Evolutionary conservation across 2,113 vertebrate genomes (phyloP).

Genomic region (Apeltes quadracus): DNA sequence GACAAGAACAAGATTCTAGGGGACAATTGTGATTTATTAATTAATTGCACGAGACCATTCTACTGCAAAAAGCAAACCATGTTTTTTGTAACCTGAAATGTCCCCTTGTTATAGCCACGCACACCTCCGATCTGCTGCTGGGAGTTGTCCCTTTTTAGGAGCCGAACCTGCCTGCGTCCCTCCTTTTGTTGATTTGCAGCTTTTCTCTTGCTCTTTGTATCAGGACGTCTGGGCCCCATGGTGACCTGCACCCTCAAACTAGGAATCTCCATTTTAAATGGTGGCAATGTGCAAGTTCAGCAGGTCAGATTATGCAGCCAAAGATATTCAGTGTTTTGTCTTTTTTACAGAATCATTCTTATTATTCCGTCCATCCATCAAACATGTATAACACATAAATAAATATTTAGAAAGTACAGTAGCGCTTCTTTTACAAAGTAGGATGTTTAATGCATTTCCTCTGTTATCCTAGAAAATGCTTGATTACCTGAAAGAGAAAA

Average conservation of each 20-base stretch:
- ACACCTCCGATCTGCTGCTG: not conserved
- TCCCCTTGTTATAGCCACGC: not conserved
- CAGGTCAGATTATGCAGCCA: conserved; percentile 80
- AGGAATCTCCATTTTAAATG: conserved; percentile 95
- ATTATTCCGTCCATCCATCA: not conserved
- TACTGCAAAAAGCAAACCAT: not conserved
- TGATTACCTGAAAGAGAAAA: conserved; percentile 96
- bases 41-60: not conserved
- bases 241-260: conserved; percentile 95
- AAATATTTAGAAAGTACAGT: not conserved
- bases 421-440: not conserved
- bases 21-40: not conserved
- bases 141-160: not conserved
- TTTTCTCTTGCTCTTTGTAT: not conserved
- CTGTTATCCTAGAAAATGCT: conserved; percentile 91
- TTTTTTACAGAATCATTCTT: not conserved
- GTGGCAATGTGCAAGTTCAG: conserved; percentile 93
- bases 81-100: not conserved
- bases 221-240: conserved; percentile 92
- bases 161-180: not conserved
- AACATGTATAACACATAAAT: not conserved
- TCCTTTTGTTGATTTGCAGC: not conserved
- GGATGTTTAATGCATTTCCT: not conserved
- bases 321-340: not conserved
- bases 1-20: not conserved